phyloP scores from a whole-genome alignment of 2,797 vertebrate species.

The Sebastiscus tertius region DNA sequence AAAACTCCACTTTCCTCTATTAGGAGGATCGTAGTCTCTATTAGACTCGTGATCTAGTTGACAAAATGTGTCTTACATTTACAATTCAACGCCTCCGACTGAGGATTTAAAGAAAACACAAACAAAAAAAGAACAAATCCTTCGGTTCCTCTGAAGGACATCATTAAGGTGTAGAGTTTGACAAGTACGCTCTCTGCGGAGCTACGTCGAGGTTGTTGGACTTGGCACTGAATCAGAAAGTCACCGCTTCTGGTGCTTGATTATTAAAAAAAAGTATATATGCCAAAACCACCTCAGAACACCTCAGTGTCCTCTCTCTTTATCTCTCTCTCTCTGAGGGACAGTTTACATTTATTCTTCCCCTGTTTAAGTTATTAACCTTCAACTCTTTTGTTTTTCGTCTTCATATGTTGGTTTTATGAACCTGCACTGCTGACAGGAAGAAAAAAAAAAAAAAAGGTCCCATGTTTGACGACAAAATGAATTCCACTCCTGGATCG shows the following conservation, averaged over 20 bases:
- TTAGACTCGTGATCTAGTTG: slow-evolving; percentile 69
- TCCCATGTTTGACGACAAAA: slow-evolving; percentile 50
- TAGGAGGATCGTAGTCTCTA: slow-evolving; percentile 61
- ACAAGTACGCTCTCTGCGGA: slow-evolving; percentile 27
- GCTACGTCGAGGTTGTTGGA: slow-evolving; percentile 57
- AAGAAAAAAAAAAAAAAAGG: slow-evolving; percentile 17
- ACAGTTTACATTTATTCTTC: slow-evolving; percentile 72
- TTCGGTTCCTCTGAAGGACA: slow-evolving; percentile 50
- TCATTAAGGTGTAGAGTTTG: slow-evolving; percentile 45
- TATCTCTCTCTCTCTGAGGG: slow-evolving; percentile 52
- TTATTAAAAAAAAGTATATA: slow-evolving; percentile 3
- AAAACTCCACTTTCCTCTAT: slow-evolving; percentile 64
- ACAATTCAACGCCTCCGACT: slow-evolving; percentile 50
- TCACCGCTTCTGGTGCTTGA: slow-evolving; percentile 65
- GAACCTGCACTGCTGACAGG: slow-evolving; percentile 72
- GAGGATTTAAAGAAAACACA: slow-evolving; percentile 47
- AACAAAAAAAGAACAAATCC: slow-evolving; percentile 57
- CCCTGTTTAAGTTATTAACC: slow-evolving; percentile 66
- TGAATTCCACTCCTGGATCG: slow-evolving; percentile 43
- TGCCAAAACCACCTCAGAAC: slow-evolving; percentile 77
- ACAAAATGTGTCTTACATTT: slow-evolving; percentile 75
- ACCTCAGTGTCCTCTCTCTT: slow-evolving; percentile 74
- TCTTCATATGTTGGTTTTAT: slow-evolving; percentile 55
- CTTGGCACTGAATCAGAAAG: slow-evolving; percentile 71
- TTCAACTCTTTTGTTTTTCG: slow-evolving; percentile 49